Conservation (phyloP, 2,888 invertebrate genomes). For the Leucophenga maculata region DNA sequence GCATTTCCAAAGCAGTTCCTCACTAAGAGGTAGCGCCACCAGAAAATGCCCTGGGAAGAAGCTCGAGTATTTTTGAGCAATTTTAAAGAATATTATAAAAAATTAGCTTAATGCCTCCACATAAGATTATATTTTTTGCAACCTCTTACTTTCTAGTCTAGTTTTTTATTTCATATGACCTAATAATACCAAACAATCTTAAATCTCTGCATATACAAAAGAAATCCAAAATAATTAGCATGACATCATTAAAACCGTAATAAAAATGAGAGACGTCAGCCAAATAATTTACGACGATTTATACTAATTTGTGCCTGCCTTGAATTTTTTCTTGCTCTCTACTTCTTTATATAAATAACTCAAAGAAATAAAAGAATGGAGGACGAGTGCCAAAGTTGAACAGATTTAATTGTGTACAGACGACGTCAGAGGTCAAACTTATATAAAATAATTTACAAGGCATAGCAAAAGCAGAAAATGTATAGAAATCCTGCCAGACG, state of each 20-base stretch:
- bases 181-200: too few relatives aligned
- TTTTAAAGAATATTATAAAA: too few relatives aligned
- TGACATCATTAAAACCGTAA: slow-evolving; percentile 16
- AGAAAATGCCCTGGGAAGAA: too few relatives aligned
- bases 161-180: too few relatives aligned
- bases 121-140: too few relatives aligned
- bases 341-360: not conserved
- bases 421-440: slow-evolving; percentile 36
- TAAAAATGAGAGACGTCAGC: not conserved
- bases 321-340: not conserved
- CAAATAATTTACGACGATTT: slow-evolving; percentile 3
- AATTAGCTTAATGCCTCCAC: too few relatives aligned
- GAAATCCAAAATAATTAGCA: not conserved
- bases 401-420: slow-evolving; percentile 18
- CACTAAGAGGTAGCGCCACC: too few relatives aligned
- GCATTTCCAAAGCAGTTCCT: too few relatives aligned
- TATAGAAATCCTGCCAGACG: not conserved
- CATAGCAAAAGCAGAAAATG: slow-evolving; percentile 43
- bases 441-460: slow-evolving; percentile 51
- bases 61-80: too few relatives aligned
- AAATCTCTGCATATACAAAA: not conserved
- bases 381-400: not conserved
- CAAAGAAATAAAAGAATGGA: too few relatives aligned
- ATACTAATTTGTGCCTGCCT: not conserved
- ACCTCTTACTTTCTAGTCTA: too few relatives aligned